Evolutionary conservation across 2,797 vertebrate genomes (phyloP).

Genomic region (Otolemur crassicaudatus): DNA sequence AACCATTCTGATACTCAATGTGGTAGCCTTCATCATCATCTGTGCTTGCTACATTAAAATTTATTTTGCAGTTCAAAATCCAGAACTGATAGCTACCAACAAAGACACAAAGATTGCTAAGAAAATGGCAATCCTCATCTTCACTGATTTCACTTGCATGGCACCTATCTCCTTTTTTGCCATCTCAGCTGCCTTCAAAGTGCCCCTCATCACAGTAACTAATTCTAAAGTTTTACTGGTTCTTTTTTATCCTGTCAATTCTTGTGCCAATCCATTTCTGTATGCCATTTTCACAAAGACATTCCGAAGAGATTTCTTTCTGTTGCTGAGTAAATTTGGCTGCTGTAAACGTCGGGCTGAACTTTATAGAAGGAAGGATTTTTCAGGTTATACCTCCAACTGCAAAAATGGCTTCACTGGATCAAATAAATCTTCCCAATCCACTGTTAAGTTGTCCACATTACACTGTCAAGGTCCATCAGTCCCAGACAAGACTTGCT

Average conservation of each 20-base stretch:
- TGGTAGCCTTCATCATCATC: conserved; percentile 92
- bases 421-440: conserved; percentile 79
- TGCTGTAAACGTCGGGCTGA: conserved; percentile 88
- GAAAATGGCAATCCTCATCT: conserved; percentile 96
- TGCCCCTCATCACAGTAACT: conserved; percentile 96
- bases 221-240: conserved; percentile 96
- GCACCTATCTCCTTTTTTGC: conserved; percentile 97
- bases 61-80: conserved; percentile 93
- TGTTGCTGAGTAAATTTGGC: conserved; percentile 91
- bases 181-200: conserved; percentile 94
- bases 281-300: conserved; percentile 96
- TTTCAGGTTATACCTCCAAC: conserved; percentile 86
- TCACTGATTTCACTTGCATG: conserved; percentile 97
- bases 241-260: conserved; percentile 96
- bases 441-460: conserved; percentile 78
- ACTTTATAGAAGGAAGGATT: conserved; percentile 89
- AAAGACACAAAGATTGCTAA: conserved; percentile 95
- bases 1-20: conserved; percentile 91
- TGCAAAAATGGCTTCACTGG: conserved; percentile 82
- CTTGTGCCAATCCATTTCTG: conserved; percentile 96
- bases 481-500: conserved; percentile 61
- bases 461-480: conserved; percentile 78
- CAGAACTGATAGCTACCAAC: conserved; percentile 89
- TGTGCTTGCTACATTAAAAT: conserved; percentile 95
- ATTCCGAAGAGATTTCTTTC: conserved; percentile 92